Evolutionary conservation across 2,113 vertebrate genomes (phyloP).

Genomic region (Nothocercus nigrocapillus): DNA sequence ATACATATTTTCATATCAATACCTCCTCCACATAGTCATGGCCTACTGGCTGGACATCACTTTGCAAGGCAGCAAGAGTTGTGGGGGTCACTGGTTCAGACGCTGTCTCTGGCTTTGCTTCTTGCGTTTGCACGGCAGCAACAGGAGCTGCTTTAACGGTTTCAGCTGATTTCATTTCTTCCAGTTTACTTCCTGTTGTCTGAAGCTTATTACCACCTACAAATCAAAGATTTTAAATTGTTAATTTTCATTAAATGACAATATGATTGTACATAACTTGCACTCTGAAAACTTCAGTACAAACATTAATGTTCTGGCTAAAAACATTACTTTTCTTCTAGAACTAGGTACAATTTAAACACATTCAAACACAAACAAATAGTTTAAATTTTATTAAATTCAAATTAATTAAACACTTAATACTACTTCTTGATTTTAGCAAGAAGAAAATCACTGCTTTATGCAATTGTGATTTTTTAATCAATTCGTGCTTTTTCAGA

Average conservation of each 20-base stretch:
- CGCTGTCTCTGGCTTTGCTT: slow-evolving; percentile 83
- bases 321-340: not conserved
- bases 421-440: not conserved
- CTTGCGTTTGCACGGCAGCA: slow-evolving; percentile 75
- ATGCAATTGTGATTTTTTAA: not conserved
- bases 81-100: slow-evolving; percentile 86
- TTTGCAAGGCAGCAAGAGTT: slow-evolving; percentile 91
- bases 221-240: not conserved
- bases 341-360: not conserved
- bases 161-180: slow-evolving; percentile 88
- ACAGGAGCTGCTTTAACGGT: slow-evolving; percentile 78
- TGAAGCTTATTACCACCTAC: slow-evolving; percentile 94
- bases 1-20: slow-evolving; percentile 2
- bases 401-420: not conserved
- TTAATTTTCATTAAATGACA: not conserved
- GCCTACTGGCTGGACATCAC: slow-evolving; percentile 96
- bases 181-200: slow-evolving; percentile 86
- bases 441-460: not conserved
- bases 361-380: not conserved
- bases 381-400: not conserved
- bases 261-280: not conserved
- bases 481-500: not conserved
- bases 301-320: not conserved
- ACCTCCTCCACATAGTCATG: slow-evolving; percentile 99
- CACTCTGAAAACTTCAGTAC: not conserved